Conservation (phyloP, 1,140 invertebrate genomes). For the Cyphomyrmex costatus region DNA sequence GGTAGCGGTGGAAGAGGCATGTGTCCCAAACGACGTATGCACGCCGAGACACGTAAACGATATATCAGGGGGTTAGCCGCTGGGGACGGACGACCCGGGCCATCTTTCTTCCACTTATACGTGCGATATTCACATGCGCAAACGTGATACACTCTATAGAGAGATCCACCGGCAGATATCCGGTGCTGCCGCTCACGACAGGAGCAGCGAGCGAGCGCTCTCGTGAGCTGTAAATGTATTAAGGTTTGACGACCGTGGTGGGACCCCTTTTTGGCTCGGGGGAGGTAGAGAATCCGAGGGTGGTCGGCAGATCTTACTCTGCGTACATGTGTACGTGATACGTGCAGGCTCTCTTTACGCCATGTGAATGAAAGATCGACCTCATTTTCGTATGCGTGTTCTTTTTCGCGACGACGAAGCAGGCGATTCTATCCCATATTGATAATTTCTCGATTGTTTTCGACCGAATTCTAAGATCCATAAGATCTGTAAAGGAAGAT, state of each 20-base stretch:
- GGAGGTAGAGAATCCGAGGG: constrained; percentile 50
- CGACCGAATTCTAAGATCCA: neutral
- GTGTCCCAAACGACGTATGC: constrained; percentile 86
- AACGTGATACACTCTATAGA: constrained; percentile 84
- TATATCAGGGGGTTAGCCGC: constrained; percentile 87
- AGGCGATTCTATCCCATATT: neutral
- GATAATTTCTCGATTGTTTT: neutral
- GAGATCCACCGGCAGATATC: constrained; percentile 81
- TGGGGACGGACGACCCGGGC: constrained; percentile 86
- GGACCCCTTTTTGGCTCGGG: constrained; percentile 76
- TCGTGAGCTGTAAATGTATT: constrained; percentile 87
- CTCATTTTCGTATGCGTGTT: constrained; percentile 44
- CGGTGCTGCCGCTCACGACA: constrained; percentile 74
- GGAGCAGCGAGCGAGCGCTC: constrained; percentile 71
- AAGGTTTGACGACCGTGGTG: constrained; percentile 86
- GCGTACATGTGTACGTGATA: constrained; percentile 69
- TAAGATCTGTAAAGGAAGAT: neutral
- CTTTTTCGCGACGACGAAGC: constrained; percentile 6
- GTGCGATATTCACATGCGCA: constrained; percentile 85
- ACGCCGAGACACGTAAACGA: constrained; percentile 87
- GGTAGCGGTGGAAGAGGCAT: constrained; percentile 79
- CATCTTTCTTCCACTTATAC: constrained; percentile 86
- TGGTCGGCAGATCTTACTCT: constrained; percentile 58
- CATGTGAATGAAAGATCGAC: constrained; percentile 45
- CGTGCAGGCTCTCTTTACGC: constrained; percentile 60